Evolutionary conservation across 1,140 invertebrate species (phyloP).

Genomic region (Philopotamus ludificatus): DNA sequence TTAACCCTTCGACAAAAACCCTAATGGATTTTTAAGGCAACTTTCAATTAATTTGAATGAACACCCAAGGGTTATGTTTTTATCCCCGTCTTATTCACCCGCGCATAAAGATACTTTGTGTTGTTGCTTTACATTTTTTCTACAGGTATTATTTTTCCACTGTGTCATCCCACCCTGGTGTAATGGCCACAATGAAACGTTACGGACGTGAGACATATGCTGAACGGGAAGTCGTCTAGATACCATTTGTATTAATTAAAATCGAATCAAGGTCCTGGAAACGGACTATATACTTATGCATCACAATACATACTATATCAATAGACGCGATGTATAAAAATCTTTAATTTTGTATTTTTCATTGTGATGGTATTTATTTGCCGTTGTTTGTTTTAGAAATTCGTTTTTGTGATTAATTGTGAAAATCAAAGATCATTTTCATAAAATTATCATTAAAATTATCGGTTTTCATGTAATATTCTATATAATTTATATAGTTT

Average conservation of each 20-base stretch:
- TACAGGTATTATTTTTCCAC: conserved; percentile 31
- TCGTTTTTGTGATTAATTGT: too few species aligned
- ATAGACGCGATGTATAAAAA: too few species aligned
- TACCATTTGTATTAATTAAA: conserved; percentile 41
- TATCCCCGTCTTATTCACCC: too few species aligned
- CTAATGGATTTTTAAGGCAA: conserved; percentile 41
- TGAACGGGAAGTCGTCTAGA: conserved; percentile 14
- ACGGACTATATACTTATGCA: too few species aligned
- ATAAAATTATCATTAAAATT: too few species aligned
- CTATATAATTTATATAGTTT: too few species aligned
- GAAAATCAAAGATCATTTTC: too few species aligned
- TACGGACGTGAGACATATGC: conserved; percentile 40
- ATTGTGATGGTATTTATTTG: too few species aligned
- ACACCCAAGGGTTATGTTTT: conserved; percentile 29
- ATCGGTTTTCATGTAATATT: too few species aligned
- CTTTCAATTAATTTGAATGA: conserved; percentile 41
- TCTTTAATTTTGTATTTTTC: too few species aligned
- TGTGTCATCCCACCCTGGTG: conserved; percentile 31
- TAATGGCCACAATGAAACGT: conserved; percentile 13
- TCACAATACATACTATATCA: too few species aligned
- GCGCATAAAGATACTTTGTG: conserved; percentile 15
- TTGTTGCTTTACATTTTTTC: conserved; percentile 20
- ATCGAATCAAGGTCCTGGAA: conserved; percentile 41
- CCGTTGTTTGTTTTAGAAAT: too few species aligned
- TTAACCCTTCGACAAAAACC: conserved; percentile 37